These are phyloP conservation scores for Grantiella picta DNA, from an alignment of 2,113 vertebrate genomes.

Conservation along the genomic window DNA sequence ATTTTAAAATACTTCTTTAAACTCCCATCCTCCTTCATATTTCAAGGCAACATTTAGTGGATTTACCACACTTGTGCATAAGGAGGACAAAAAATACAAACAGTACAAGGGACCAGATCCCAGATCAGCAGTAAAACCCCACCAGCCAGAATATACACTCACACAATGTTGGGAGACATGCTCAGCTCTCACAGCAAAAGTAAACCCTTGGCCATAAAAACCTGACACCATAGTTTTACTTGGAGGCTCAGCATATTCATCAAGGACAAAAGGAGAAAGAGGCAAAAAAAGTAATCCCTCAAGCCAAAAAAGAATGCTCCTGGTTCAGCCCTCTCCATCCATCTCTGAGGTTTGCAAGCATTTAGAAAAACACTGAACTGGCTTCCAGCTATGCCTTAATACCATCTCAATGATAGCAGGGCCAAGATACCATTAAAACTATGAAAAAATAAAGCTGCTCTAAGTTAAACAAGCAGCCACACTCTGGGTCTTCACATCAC, in stretches of 20 bases:
- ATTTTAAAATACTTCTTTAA: background rate
- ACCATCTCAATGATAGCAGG: background rate
- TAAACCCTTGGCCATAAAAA: background rate
- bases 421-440: background rate
- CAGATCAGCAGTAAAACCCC: background rate
- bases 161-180: background rate
- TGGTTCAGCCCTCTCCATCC: background rate
- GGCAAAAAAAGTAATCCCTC: background rate
- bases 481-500: background rate
- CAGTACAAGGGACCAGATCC: background rate
- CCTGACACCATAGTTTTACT: background rate
- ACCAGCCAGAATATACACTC: background rate
- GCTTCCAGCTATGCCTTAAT: background rate
- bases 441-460: background rate
- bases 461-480: background rate
- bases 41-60: background rate
- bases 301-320: background rate
- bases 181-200: background rate
- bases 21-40: fast-evolving
- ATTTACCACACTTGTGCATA: background rate
- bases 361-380: background rate
- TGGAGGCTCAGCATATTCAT: background rate
- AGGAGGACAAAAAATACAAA: background rate
- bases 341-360: background rate
- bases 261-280: background rate